Evolutionary conservation across 23 tunicate genomes (phyloP), one percentile per base, ranked within the genome.

Genomic region (Styela plicata): DNA sequence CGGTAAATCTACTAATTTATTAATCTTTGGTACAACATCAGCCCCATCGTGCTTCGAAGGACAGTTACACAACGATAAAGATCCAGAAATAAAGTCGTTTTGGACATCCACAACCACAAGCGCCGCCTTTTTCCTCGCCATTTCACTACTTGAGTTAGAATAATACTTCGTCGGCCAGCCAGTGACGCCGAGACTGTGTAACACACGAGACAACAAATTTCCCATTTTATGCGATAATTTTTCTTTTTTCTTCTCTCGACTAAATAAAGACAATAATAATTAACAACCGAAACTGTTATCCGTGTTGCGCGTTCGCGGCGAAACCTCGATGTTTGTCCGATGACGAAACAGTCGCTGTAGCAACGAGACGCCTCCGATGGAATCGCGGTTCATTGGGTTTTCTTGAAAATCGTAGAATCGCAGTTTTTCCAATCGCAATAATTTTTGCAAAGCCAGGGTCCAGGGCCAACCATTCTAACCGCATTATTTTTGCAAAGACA

Each of bases 41-140:
- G 33, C 79, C 21, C 98, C 98, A 88, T 93, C 93, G 69, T 93
- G 88, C 63, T 93, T 87, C 27, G 98, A 91, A 61, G 98, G 98
- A 68, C 98, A 93, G 29, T 77, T 80, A 64, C 71, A 80, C 66
- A 93, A 68, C 34, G 98, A 86, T 2, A 93, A 68, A 2, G 89
- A 63, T 80, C 98, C 98, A 23, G 83, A 74, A 5, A 93, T 66
- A 76, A 93, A 93, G 80, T 93, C 98, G 79, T 93, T 93, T 76
- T 93, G 98, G 63, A 93, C 63, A 74, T 93, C 98, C 2, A 93
- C 92, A 73, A 93, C 89, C 2, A 91, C 44, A 30, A 91, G 74
- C 2, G 97, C 97, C 10, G 85, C 7, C 78, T 70, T 86, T 22
- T 64, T 21, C 69, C 17, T 73, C 7, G 64, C 31, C n/a, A n/a